Evolutionary conservation across 2,797 vertebrate species (phyloP).

Genomic region (Lepilemur septentrionalis): DNA sequence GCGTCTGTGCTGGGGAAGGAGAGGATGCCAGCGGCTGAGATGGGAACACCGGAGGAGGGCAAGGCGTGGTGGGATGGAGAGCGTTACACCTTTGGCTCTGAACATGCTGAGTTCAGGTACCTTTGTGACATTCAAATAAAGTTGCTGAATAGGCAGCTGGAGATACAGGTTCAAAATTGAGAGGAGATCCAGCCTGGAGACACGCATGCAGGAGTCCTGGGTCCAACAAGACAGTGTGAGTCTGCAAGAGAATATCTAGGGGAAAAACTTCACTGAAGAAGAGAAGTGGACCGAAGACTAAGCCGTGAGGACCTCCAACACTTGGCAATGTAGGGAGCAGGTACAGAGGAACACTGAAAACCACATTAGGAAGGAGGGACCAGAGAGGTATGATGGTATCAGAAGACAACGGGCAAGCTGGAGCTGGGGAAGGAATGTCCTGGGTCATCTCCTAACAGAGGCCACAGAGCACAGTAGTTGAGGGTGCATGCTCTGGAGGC

Average conservation of each 20-base stretch:
- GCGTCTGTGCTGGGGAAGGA: neutral
- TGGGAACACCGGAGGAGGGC: neutral
- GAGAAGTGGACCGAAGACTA: neutral
- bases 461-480: fast-evolving
- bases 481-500: neutral
- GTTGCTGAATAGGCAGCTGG: neutral
- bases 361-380: neutral
- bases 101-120: neutral
- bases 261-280: no score
- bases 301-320: neutral
- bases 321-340: neutral
- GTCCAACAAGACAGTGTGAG: neutral
- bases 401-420: neutral
- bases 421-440: neutral
- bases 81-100: neutral
- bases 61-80: neutral
- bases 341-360: neutral
- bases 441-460: neutral
- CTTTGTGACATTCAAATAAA: neutral
- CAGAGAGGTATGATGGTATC: neutral
- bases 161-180: neutral
- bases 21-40: neutral
- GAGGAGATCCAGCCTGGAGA: neutral
- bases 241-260: neutral
- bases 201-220: neutral